Base-by-base conservation (phyloP, 2,113 vertebrate genomes). In the Trogon surrucura region DNA sequence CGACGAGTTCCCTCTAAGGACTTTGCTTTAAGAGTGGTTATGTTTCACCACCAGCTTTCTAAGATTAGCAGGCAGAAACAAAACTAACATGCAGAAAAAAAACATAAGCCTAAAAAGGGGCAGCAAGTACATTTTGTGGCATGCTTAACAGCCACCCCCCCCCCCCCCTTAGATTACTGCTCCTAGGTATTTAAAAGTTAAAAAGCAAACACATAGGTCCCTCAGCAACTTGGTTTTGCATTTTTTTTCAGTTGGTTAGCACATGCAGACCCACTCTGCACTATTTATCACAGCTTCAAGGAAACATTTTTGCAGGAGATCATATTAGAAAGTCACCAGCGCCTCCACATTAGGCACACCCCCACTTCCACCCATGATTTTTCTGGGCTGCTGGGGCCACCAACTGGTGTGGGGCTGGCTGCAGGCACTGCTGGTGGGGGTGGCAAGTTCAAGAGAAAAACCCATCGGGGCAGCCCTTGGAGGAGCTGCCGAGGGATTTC, bases 251-350 rank as follows among this genome's bases (percentile, higher is more conserved):
- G 69, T 77, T 83, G 85, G 70, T 93, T 93, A 92, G 61, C 77
- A 60, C 65, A 74, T 0, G 21, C 70, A 91, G 83, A 72, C 48
- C 65, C 8, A 5, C 61, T 91, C 80, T 60, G 73, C 16, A 4
- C 57, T 91, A 65, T 83, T 73, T 86, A 80, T 70, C 51, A 44
- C 64, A 56, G 60, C 61, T 80, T 78, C 78, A 81, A 88, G 90
- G 92, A 84, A 83, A 93, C 16, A 14, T 64, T 91, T 95, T 93
- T 91, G 85, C 91, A 88, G 85, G 80, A 93, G 72, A 65, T 67
- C 7, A 0, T 93, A 54, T 69, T 96, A 88, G 95, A 86, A 88
- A 61, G 60, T 3, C 29, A 3, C 61, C 72, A 78, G 80, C 4
- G 3, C 93, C 82, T 90, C 90, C 85, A 56, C 1, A 0, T 61